These are phyloP conservation scores for Drosophila azteca DNA, from an alignment of 1,140 invertebrate genomes.

Conservation along the genomic window DNA sequence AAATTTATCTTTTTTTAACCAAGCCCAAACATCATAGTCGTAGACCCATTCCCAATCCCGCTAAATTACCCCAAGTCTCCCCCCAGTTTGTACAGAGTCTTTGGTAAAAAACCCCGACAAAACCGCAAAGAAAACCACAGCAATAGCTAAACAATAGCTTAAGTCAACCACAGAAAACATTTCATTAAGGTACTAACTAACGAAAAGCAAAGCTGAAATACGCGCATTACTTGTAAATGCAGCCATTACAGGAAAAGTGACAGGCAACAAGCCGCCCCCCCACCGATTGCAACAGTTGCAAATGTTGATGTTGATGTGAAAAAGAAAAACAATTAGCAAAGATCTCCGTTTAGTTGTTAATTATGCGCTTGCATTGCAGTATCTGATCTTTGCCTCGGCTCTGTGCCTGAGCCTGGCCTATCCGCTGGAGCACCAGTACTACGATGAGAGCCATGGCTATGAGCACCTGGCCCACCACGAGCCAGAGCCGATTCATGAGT, in stretches of 20 bases:
- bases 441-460: conserved; percentile 72
- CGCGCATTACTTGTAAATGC: conserved; percentile 8
- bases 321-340: conserved; percentile 67
- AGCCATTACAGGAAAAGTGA: conserved; percentile 21
- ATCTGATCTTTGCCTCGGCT: conserved; percentile 80
- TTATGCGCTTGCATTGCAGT: conserved; percentile 71
- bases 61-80: conserved; percentile 16
- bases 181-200: conserved; percentile 56
- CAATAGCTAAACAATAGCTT: conserved; percentile 30
- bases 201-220: conserved; percentile 18
- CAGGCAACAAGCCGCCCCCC: neutral
- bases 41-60: conserved; percentile 7
- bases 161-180: conserved; percentile 53
- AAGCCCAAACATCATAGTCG: too few species aligned
- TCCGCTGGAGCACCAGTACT: conserved; percentile 79
- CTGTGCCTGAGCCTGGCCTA: conserved; percentile 78
- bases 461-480: conserved; percentile 71
- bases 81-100: neutral
- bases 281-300: conserved; percentile 53
- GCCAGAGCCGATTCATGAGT: conserved; percentile 62
- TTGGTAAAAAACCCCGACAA: conserved; percentile 11
- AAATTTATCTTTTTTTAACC: too few species aligned
- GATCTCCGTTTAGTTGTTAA: conserved; percentile 31
- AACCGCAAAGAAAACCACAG: conserved; percentile 41
- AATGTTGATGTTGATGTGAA: conserved; percentile 13